phyloP scores from a whole-genome alignment of 2,113 vertebrate genomes.

The Ursus arctos region DNA sequence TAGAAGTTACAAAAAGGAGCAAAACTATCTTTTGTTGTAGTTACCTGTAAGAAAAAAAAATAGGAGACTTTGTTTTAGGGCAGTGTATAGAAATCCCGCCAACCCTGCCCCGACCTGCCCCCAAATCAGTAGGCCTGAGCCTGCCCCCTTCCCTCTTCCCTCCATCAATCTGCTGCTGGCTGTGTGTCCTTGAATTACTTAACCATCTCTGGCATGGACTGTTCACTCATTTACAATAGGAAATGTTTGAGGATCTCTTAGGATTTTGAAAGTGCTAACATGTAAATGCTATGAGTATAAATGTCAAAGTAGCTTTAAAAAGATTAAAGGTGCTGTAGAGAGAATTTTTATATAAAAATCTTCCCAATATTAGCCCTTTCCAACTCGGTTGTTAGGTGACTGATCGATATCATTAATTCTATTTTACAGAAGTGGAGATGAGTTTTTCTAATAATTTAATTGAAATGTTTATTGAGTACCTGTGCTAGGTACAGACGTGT shows the following conservation, averaged over 20 bases:
- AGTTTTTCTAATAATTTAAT: constrained; percentile 4
- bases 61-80: background rate
- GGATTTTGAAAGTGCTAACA: background rate
- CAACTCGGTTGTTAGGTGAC: background rate
- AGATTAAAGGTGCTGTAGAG: background rate
- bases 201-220: background rate
- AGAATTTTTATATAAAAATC: constrained; percentile 26
- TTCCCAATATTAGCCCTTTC: background rate
- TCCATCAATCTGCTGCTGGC: background rate
- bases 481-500: background rate
- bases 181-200: background rate
- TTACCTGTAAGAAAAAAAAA: background rate
- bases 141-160: no score
- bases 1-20: background rate
- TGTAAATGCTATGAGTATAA: background rate
- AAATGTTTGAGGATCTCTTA: background rate
- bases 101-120: background rate
- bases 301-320: background rate
- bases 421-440: background rate
- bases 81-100: background rate
- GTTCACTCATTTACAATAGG: background rate
- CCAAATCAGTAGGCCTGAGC: background rate
- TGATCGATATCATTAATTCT: background rate
- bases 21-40: background rate
- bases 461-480: background rate